phyloP scores from a whole-genome alignment of 2,797 vertebrate species.

The Sebastes aleutianus region DNA sequence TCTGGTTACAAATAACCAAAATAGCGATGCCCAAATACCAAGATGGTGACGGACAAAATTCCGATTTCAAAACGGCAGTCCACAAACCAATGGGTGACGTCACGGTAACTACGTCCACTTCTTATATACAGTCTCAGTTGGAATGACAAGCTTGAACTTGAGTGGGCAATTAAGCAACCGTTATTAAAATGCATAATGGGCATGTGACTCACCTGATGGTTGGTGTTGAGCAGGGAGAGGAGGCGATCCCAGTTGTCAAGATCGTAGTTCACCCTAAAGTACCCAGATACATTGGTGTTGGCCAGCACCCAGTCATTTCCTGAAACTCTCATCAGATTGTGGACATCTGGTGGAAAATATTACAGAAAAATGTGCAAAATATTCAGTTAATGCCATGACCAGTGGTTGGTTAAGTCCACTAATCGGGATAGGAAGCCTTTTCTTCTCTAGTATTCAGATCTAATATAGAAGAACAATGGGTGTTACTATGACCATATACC shows the following conservation, averaged over 20 bases:
- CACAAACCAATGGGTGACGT: neutral
- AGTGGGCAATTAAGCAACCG: neutral
- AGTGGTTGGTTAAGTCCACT: neutral
- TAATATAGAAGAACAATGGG: neutral
- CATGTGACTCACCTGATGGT: slow-evolving; percentile 69
- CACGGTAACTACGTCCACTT: too few species aligned
- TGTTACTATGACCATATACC: slow-evolving; percentile 68
- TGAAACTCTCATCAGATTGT: slow-evolving; percentile 16
- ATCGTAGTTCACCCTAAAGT: slow-evolving; percentile 96
- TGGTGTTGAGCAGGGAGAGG: slow-evolving; percentile 66
- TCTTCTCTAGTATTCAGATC: neutral
- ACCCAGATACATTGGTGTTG: slow-evolving; percentile 88
- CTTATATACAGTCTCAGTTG: too few species aligned
- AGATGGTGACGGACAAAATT: neutral
- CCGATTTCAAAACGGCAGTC: neutral
- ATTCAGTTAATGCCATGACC: neutral
- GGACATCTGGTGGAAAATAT: slow-evolving; percentile 13
- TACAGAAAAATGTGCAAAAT: neutral
- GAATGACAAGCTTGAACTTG: neutral
- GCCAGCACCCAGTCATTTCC: slow-evolving; percentile 83
- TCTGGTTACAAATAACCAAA: neutral
- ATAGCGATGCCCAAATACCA: neutral
- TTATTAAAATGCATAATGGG: neutral
- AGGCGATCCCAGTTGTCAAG: slow-evolving; percentile 87
- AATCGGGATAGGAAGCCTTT: neutral